These are phyloP conservation scores for Saimiri boliviensis DNA, from an alignment of 2,113 vertebrate genomes.

Conservation along the genomic window DNA sequence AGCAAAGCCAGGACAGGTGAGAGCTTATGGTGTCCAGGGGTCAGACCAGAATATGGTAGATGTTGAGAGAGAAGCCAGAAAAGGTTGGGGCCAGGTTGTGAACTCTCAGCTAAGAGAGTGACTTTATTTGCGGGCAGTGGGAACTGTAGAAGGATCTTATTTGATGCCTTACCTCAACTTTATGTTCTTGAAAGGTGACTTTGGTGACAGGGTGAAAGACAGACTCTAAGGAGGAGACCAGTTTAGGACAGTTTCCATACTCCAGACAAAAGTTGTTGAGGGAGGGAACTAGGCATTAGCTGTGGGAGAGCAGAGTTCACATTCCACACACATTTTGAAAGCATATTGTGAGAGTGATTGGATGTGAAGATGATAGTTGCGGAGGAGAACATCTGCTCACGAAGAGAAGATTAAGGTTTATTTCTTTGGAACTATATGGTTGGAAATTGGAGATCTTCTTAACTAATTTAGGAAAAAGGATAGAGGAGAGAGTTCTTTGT, in stretches of 20 bases:
- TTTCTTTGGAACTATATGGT: background rate
- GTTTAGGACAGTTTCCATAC: background rate
- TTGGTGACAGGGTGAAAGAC: background rate
- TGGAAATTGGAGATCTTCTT: background rate
- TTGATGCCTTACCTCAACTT: background rate
- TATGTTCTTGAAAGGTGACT: background rate
- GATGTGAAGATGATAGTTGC: background rate
- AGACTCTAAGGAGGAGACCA: background rate
- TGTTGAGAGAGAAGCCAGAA: background rate
- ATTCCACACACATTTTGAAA: background rate
- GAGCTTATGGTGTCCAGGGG: background rate
- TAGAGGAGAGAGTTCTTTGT: background rate
- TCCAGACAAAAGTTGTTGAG: background rate
- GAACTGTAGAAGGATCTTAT: background rate
- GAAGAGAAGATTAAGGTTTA: background rate
- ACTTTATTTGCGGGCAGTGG: background rate
- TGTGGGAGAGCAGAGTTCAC: background rate
- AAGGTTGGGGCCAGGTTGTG: background rate
- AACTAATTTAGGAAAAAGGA: background rate
- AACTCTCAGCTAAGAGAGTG: background rate
- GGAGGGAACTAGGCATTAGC: background rate
- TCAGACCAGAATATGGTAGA: background rate
- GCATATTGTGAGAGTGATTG: background rate
- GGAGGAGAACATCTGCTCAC: background rate
- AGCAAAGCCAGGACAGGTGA: background rate